phyloP scores from a whole-genome alignment of 2,113 vertebrate genomes.

The Capricornis sumatraensis region DNA sequence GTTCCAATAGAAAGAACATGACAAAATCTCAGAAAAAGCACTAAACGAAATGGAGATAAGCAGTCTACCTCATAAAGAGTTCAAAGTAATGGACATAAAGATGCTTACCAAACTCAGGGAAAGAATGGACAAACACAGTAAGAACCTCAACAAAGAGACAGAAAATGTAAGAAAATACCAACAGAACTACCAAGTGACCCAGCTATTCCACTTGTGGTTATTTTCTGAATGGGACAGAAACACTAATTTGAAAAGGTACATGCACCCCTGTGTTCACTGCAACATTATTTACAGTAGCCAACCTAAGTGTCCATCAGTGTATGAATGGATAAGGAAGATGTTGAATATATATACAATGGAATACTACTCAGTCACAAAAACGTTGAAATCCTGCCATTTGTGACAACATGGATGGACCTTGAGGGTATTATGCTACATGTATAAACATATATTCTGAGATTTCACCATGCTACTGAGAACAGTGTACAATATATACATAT shows the following conservation, averaged over 20 bases:
- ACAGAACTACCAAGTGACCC: background rate
- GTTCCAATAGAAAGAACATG: background rate
- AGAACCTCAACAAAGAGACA: background rate
- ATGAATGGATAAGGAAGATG: background rate
- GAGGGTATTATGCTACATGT: background rate
- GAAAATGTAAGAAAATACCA: background rate
- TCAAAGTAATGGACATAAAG: background rate
- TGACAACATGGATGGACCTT: background rate
- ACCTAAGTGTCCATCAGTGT: background rate
- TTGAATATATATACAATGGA: background rate
- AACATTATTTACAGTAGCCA: background rate
- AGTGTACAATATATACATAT: background rate
- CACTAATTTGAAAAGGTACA: background rate
- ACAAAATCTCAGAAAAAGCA: background rate
- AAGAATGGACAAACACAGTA: background rate
- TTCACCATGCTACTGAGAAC: background rate
- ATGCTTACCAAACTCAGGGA: background rate
- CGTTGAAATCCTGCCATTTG: background rate
- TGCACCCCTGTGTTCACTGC: background rate
- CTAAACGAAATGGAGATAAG: background rate
- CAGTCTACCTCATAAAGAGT: background rate
- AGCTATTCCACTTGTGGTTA: background rate
- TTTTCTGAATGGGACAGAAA: background rate
- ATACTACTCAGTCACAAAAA: background rate
- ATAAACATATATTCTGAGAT: background rate